Evolutionary conservation across 2,888 invertebrate species (phyloP), one percentile per base, ranked within the genome.

Genomic region (Scotopteryx bipunctaria): DNA sequence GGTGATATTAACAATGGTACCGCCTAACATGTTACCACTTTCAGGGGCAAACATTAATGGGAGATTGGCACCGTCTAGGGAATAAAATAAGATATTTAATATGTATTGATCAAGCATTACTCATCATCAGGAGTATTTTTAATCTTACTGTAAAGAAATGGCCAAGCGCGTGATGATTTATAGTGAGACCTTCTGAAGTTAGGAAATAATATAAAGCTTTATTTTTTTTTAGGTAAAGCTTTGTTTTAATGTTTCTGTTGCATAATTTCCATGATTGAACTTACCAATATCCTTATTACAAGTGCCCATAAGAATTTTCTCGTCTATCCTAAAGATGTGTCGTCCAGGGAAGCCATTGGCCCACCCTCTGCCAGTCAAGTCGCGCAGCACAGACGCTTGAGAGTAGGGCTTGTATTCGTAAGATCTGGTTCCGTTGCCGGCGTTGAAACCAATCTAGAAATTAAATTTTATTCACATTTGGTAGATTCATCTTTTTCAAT

Each of bases 1-100:
- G 0, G 99, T 98, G 51, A 99, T 96, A 76, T 99, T 98, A 27
- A 99, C 97, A 44, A 98, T 94, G 0, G 97, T 97, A 1, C 99
- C 99, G 2, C 99, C 99, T 61, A 99, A 91, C 99, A 99, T 99
- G 78, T 97, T 98, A 2, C 98, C 99, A 73, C 97, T 97, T 81
- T 98, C 98, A 0, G 98, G 98, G 0, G 98, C 97, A 70, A 97
- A 97, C 66, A 96, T 94, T 43, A 98, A 81, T 0, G 95, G 95
- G 49, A 97, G 91, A 77, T 95, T 93, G 0, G 96, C 94, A 11
- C 95, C 95, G 69, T 95, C 97, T 96, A 62, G 23, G 46, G 50
- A 38, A 21, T 27, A 35, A 49, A 25, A 52, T 35, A 49, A n/a
- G n/a, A n/a, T n/a, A n/a, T n/a, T n/a, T n/a, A n/a, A n/a, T n/a